phyloP scores from a whole-genome alignment of 2,888 invertebrate genomes.

The Tipula vernalis region DNA sequence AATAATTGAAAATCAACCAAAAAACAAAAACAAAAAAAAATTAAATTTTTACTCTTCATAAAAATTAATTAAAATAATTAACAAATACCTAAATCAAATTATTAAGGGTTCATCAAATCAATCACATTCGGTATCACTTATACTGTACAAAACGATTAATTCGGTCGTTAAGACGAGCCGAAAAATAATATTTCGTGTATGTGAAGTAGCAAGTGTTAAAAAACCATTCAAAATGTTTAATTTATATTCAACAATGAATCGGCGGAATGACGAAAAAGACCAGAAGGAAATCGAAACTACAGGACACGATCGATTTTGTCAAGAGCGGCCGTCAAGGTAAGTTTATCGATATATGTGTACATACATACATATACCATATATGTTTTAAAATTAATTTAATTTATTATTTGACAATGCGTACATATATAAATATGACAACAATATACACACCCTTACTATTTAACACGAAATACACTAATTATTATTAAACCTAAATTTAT shows the following conservation, averaged over 20 bases:
- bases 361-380: neutral
- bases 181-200: constrained; percentile 36
- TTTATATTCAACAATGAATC: constrained; percentile 55
- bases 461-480: neutral
- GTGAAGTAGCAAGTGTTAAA: constrained; percentile 35
- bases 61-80: neutral
- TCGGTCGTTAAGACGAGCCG: constrained; percentile 37
- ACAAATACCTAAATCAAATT: constrained; percentile 1
- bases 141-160: constrained; percentile 36
- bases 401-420: neutral
- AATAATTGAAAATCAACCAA: neutral
- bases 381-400: neutral
- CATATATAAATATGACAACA: neutral
- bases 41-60: neutral
- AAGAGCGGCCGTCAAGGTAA: constrained; percentile 46
- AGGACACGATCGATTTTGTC: constrained; percentile 71
- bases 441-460: neutral
- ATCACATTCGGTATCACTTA: constrained; percentile 30
- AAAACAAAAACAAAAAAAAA: neutral
- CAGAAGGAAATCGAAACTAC: constrained; percentile 49
- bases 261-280: constrained; percentile 41
- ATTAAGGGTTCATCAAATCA: constrained; percentile 16
- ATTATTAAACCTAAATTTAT: neutral
- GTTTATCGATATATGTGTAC: constrained; percentile 19
- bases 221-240: constrained; percentile 54